A percentile compares a stretch with the other conserved stretches of the same genome.
These are phyloP conservation scores for Carabus problematicus DNA, from an alignment of 2,888 invertebrate species.

Conservation along the genomic window DNA sequence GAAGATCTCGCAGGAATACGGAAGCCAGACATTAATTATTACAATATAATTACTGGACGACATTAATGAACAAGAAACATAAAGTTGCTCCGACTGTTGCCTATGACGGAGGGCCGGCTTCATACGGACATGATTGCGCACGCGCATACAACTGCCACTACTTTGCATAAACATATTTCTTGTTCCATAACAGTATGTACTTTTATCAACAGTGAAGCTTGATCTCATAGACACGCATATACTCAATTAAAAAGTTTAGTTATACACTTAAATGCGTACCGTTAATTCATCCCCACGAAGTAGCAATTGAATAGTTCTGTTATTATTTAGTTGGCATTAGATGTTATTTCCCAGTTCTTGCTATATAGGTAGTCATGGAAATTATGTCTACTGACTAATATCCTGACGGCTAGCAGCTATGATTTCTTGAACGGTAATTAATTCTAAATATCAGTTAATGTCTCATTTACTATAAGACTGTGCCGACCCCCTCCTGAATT, in stretches of 20 bases:
- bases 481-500: not conserved
- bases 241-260: not conserved
- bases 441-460: no score
- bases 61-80: conserved; percentile 42
- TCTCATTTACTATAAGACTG: not conserved
- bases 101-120: conserved; percentile 10
- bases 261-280: not conserved
- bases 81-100: conserved; percentile 21
- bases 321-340: no score
- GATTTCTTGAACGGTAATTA: no score
- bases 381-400: no score
- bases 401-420: no score
- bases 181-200: conserved; percentile 50
- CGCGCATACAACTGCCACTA: not conserved
- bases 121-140: conserved; percentile 10
- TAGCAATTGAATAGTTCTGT: no score
- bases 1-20: conserved; percentile 45
- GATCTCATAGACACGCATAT: conserved; percentile 48
- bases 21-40: conserved; percentile 47
- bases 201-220: conserved; percentile 11
- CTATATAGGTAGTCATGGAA: no score
- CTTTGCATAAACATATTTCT: conserved; percentile 46
- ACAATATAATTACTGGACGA: conserved; percentile 46
- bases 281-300: no score
- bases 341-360: no score